These are phyloP conservation scores for Hoplodrina ambigua DNA, from an alignment of 2,888 invertebrate species.

Conservation along the genomic window DNA sequence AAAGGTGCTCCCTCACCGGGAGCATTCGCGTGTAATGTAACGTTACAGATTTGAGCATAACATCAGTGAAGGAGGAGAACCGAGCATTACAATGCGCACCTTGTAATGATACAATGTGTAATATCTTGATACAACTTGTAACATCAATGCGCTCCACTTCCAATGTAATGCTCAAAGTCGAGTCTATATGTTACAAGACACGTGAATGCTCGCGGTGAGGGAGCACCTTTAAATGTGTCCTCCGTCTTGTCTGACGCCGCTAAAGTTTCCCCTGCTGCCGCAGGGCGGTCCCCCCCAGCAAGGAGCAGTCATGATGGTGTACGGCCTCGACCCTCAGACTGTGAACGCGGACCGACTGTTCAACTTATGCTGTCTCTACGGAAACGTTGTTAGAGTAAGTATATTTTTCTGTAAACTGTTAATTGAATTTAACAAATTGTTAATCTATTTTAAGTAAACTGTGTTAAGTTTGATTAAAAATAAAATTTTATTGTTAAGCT, in stretches of 20 bases:
- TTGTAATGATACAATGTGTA: too few species aligned
- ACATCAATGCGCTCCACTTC: too few species aligned
- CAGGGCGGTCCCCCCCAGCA: slow-evolving; percentile 91
- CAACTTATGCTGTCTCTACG: slow-evolving; percentile 99
- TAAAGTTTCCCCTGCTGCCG: slow-evolving; percentile 44
- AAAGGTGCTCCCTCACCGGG: too few species aligned
- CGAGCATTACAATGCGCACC: too few species aligned
- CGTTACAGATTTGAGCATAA: too few species aligned
- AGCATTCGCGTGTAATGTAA: too few species aligned
- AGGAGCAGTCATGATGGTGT: slow-evolving; percentile 99
- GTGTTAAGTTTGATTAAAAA: not conserved
- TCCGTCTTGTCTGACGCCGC: slow-evolving; percentile 10
- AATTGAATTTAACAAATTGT: not conserved
- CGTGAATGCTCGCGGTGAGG: too few species aligned
- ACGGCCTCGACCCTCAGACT: slow-evolving; percentile 97
- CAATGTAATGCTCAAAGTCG: too few species aligned
- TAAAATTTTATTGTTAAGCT: not conserved
- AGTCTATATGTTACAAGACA: too few species aligned
- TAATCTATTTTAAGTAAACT: not conserved
- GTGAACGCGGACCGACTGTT: slow-evolving; percentile 99
- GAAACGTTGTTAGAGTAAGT: slow-evolving; percentile 98
- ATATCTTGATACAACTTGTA: too few species aligned
- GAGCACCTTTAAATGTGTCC: too few species aligned
- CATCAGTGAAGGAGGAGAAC: too few species aligned
- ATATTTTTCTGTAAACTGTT: not conserved